Evolutionary conservation across 2,113 vertebrate species (phyloP), one percentile per base, ranked within the genome.

Genomic region (Edolisoma coerulescens): DNA sequence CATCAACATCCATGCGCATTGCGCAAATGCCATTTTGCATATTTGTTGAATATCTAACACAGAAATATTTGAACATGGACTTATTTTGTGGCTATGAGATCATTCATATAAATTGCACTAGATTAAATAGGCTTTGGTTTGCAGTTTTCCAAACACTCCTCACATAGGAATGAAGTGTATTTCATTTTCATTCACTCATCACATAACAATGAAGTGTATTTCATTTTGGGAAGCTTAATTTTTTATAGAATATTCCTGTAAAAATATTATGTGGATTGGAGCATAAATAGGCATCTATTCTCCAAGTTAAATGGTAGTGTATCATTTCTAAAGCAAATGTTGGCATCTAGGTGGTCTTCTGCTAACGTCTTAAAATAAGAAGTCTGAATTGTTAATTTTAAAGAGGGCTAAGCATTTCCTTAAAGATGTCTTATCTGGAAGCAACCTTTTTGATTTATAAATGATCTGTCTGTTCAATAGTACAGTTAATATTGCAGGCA

Each of bases 1-100:
- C 95, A 97, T 97, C 94, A 97, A 95, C 85, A 97, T 87, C 74
- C 90, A 50, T 89, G 89, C 94, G 76, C 42, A 65, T 96, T 96
- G 83, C 20, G 4, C 88, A 96, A 93, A 92, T 87, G 19, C 28
- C 59, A 39, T 87, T 96, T 93, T 84, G 82, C 86, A 76, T 91
- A 75, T 80, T 88, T 91, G 59, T 94, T 95, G 91, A 71, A 84
- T 84, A 93, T 77, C 79, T 95, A 95, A 87, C 69, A 73, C 59
- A 60, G 63, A 47, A 74, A 45, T 91, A 33, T 81, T 97, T 97
- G 91, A 95, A 42, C 39, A 26, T 57, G 69, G 71, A 83, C 74
- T 90, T 96, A 91, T 83, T 95, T 77, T 81, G 90, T 90, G 61
- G n/a, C 70, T 78, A 30, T 92, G 96, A 97, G 84, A 94, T 97